Conservation (phyloP, 1,140 invertebrate genomes). For the Stegodyphus mimosarum region DNA sequence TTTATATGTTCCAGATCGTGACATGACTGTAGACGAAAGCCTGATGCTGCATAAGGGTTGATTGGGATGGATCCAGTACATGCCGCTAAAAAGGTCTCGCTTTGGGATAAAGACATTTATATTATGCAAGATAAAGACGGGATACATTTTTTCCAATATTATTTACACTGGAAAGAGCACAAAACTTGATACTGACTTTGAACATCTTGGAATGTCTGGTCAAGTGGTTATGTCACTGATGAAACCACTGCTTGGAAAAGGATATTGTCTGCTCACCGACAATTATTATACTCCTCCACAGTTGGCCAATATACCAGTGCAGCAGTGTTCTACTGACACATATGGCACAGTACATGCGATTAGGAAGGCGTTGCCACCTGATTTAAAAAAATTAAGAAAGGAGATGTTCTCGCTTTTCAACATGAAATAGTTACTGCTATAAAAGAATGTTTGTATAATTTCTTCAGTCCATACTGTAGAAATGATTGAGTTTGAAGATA, state of each 20-base stretch:
- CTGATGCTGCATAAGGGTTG: too few species aligned
- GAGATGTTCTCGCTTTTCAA: too few species aligned
- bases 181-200: background rate
- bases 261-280: background rate
- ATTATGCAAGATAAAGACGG: background rate
- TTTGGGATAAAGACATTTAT: constrained; percentile 16
- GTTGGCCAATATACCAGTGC: too few species aligned
- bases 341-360: too few species aligned
- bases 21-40: background rate
- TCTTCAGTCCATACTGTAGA: too few species aligned
- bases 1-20: too few species aligned
- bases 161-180: constrained; percentile 16
- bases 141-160: background rate
- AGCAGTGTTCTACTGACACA: too few species aligned
- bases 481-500: too few species aligned
- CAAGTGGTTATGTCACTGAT: constrained; percentile 3
- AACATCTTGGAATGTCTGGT: background rate
- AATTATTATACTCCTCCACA: background rate
- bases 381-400: too few species aligned
- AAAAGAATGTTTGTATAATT: too few species aligned
- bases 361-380: too few species aligned
- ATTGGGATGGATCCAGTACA: constrained; percentile 18
- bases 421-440: too few species aligned
- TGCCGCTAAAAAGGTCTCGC: constrained; percentile 1
- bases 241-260: constrained; percentile 6